Conservation (phyloP, 35 echinoderm and acorn worm species). For the Apostichopus californicus region DNA sequence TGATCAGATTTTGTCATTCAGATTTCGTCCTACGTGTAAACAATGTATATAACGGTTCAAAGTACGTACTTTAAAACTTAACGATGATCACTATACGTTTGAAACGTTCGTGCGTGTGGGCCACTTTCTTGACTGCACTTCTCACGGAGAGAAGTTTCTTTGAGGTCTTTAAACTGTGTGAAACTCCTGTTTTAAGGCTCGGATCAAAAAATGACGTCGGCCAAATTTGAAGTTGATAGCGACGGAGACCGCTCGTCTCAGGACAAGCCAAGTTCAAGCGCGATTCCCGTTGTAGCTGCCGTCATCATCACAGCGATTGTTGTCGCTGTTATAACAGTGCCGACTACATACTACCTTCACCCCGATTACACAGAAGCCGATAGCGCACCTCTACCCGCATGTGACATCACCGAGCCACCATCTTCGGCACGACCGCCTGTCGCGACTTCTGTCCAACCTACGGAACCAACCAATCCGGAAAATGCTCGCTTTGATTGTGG, state of each 20-base stretch:
- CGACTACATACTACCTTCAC: slow-evolving; percentile 53
- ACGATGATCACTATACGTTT: too few species aligned
- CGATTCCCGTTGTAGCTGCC: not conserved
- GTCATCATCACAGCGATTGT: slow-evolving; percentile 2
- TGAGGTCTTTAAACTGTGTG: too few species aligned
- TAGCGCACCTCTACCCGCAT: not conserved
- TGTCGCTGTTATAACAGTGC: slow-evolving; percentile 35
- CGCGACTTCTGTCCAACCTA: not conserved
- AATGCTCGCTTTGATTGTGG: slow-evolving; percentile 68
- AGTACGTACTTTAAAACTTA: too few species aligned
- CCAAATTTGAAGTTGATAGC: not conserved
- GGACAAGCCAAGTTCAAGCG: not conserved
- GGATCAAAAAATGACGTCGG: not conserved
- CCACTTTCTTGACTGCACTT: too few species aligned
- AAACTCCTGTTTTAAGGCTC: not conserved
- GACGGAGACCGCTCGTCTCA: not conserved
- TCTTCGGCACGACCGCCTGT: not conserved
- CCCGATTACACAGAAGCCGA: slow-evolving; percentile 24
- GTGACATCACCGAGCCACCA: not conserved
- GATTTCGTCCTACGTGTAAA: too few species aligned
- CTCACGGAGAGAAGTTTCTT: too few species aligned
- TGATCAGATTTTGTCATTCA: too few species aligned
- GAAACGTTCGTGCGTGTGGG: too few species aligned
- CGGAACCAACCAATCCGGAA: slow-evolving; percentile 22
- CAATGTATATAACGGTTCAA: too few species aligned